phyloP scores from a whole-genome alignment of 2,888 invertebrate species.

The Abrostola triplasia region DNA sequence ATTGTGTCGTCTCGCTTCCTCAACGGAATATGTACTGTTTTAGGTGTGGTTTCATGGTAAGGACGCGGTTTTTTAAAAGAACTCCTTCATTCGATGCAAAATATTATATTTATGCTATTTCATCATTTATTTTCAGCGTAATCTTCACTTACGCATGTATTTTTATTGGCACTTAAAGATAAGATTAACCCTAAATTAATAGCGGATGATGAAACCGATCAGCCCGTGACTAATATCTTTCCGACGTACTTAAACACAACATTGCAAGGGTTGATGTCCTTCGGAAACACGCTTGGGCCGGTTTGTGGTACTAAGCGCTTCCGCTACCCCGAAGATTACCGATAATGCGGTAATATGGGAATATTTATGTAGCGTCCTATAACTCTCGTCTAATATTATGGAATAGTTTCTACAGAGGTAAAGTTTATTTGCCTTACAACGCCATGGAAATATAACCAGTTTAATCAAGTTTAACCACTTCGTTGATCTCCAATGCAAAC shows the following conservation, averaged over 20 bases:
- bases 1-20: too few species aligned
- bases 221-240: constrained; percentile 30
- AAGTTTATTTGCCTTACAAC: too few species aligned
- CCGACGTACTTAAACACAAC: constrained; percentile 3
- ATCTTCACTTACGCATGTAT: neutral
- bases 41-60: too few species aligned
- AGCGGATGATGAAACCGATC: constrained; percentile 18
- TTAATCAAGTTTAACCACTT: too few species aligned
- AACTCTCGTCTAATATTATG: too few species aligned
- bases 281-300: constrained; percentile 11
- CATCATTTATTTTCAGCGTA: neutral
- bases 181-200: neutral
- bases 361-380: too few species aligned
- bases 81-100: neutral
- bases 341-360: neutral
- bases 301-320: constrained; percentile 6
- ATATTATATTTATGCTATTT: neutral
- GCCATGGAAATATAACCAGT: too few species aligned
- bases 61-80: neutral
- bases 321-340: neutral
- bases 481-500: too few species aligned
- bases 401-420: too few species aligned
- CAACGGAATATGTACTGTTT: too few species aligned
- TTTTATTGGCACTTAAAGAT: neutral
- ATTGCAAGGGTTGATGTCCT: constrained; percentile 7